Percentiles rank a stretch among this genome's conserved stretches.
These are phyloP conservation scores for Gallinago media DNA, from an alignment of 2,113 vertebrate genomes.

Conservation along the genomic window DNA sequence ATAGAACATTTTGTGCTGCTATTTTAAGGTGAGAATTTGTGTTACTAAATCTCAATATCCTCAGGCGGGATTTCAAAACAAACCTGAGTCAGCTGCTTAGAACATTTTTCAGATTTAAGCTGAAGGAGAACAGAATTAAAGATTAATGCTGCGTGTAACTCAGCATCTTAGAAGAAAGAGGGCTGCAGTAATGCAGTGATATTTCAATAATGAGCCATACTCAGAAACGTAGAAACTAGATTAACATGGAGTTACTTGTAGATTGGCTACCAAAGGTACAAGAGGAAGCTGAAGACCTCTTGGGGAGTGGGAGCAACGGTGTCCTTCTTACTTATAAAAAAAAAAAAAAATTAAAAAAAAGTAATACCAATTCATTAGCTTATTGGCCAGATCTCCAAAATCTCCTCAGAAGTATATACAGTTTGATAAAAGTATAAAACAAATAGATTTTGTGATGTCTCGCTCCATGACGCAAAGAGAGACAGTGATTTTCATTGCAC, in stretches of 20 bases:
- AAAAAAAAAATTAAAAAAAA: neutral
- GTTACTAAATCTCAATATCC: constrained; percentile 51
- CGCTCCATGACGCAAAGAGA: rapidly evolving
- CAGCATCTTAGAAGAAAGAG: neutral
- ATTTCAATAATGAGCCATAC: neutral
- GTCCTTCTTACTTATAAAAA: neutral
- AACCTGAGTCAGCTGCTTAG: neutral
- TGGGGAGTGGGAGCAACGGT: neutral
- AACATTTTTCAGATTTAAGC: neutral
- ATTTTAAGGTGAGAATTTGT: constrained; percentile 21
- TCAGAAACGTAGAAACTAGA: neutral
- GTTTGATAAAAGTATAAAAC: neutral
- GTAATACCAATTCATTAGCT: neutral
- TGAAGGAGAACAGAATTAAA: neutral
- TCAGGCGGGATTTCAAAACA: constrained; percentile 36
- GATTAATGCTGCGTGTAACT: neutral
- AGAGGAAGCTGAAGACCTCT: neutral
- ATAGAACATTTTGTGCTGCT: constrained; percentile 58
- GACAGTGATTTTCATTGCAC: neutral
- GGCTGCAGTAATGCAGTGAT: neutral
- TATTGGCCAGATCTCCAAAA: neutral
- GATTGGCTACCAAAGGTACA: neutral
- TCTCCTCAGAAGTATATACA: neutral
- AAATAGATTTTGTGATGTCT: neutral
- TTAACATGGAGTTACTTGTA: neutral